Evolutionary conservation across 1,140 invertebrate genomes (phyloP).

Genomic region (Nautilus pompilius): DNA sequence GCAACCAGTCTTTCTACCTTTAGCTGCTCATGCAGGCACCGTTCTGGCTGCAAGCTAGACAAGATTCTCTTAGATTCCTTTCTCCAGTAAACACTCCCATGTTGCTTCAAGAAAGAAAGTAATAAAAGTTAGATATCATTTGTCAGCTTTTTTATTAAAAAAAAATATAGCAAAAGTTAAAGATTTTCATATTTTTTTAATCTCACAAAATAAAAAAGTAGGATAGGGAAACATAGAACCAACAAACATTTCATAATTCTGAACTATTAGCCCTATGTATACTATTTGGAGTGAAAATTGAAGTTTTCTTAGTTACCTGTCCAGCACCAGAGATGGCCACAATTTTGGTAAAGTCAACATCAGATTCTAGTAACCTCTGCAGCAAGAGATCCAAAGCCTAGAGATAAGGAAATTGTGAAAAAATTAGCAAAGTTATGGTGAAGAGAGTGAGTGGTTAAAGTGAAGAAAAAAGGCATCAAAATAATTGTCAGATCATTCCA

Average conservation of each 20-base stretch:
- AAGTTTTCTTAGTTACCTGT: conserved; percentile 64
- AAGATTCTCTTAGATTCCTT: conserved; percentile 69
- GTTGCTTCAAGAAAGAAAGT: conserved; percentile 70
- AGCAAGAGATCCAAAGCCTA: conserved; percentile 84
- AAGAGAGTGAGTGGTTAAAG: too few species aligned
- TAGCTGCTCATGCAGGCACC: conserved; percentile 82
- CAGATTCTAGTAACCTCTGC: conserved; percentile 73
- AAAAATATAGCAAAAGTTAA: not conserved
- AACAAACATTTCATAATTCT: not conserved
- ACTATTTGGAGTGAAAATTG: conserved; percentile 1
- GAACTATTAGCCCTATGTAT: not conserved
- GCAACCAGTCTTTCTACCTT: conserved; percentile 30
- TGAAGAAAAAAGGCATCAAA: too few species aligned
- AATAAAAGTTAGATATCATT: not conserved
- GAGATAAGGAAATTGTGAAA: conserved; percentile 6
- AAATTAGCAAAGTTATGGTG: too few species aligned
- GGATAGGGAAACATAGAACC: not conserved
- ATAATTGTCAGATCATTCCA: too few species aligned
- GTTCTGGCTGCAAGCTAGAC: conserved; percentile 65
- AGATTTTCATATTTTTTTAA: not conserved
- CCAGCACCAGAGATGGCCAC: conserved; percentile 82
- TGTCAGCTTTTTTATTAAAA: not conserved
- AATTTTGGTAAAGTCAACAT: conserved; percentile 79
- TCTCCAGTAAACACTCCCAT: conserved; percentile 93
- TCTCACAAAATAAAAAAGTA: not conserved